Evolutionary conservation across 2,797 vertebrate genomes (phyloP).

Genomic region (Xenentodon cancila): DNA sequence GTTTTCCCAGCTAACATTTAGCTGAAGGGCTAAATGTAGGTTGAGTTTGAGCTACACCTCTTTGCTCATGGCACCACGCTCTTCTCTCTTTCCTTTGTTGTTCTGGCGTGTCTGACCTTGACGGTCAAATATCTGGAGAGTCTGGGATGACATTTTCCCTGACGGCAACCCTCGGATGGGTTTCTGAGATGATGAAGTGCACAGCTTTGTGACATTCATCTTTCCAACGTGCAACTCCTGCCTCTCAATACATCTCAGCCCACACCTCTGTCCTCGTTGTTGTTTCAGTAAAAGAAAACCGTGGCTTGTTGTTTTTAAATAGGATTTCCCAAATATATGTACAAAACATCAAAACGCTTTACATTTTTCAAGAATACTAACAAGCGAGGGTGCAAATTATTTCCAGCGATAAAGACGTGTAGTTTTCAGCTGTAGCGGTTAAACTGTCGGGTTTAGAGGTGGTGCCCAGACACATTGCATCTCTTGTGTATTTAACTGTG

Average conservation of each 20-base stretch:
- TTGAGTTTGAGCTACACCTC: slow-evolving; percentile 43
- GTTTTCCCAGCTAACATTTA: slow-evolving; percentile 24
- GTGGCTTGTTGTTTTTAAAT: too few species aligned
- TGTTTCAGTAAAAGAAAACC: slow-evolving; percentile 7
- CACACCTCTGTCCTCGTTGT: slow-evolving; percentile 23
- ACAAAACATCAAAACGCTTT: too few species aligned
- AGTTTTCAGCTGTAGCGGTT: slow-evolving; percentile 16
- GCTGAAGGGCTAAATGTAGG: slow-evolving; percentile 43
- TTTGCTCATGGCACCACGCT: slow-evolving; percentile 43
- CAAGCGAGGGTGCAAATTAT: too few species aligned
- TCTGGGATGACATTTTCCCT: slow-evolving; percentile 64
- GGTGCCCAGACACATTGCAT: slow-evolving; percentile 33
- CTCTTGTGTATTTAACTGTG: slow-evolving; percentile 73
- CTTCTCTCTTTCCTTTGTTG: slow-evolving; percentile 49
- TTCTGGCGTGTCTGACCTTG: slow-evolving; percentile 76
- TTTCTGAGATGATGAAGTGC: slow-evolving; percentile 80
- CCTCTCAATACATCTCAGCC: slow-evolving; percentile 38
- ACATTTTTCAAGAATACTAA: too few species aligned
- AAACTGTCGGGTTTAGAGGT: slow-evolving; percentile 40
- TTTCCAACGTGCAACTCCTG: slow-evolving; percentile 60
- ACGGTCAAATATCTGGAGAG: slow-evolving; percentile 47
- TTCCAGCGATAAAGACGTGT: background rate
- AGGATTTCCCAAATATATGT: too few species aligned
- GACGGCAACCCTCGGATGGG: slow-evolving; percentile 66
- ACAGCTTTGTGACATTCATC: slow-evolving; percentile 76